Evolutionary conservation across 2,113 vertebrate species (phyloP).

Genomic region (Ictidomys tridecemlineatus): DNA sequence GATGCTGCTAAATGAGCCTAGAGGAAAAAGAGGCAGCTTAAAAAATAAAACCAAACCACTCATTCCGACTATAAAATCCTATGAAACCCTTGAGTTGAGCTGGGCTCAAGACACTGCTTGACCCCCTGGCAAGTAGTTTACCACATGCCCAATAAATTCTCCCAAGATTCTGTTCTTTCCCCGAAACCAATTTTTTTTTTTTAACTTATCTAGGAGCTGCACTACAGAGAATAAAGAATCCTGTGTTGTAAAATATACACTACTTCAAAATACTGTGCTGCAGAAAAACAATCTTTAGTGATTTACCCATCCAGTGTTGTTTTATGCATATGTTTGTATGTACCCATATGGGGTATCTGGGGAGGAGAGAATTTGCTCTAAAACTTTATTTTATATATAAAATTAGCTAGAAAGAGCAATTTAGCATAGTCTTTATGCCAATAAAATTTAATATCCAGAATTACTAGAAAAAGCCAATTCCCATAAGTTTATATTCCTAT

Average conservation of each 20-base stretch:
- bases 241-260: not conserved
- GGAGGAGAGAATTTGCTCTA: not conserved
- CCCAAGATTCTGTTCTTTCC: not conserved
- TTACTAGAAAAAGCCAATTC: slow-evolving; percentile 12
- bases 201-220: not conserved
- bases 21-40: not conserved
- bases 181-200: not conserved
- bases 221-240: not conserved
- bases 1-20: not conserved
- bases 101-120: not conserved
- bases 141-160: not conserved
- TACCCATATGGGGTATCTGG: too few relatives aligned
- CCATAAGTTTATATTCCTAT: not conserved
- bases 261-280: not conserved
- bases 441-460: not conserved
- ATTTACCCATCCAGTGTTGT: not conserved
- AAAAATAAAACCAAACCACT: not conserved
- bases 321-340: not conserved
- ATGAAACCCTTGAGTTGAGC: not conserved
- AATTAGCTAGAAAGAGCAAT: slow-evolving; percentile 3
- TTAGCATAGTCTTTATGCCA: slow-evolving; percentile 9
- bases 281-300: not conserved
- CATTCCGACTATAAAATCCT: not conserved
- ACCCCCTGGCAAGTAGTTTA: not conserved
- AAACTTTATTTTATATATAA: slow-evolving; percentile 29